Evolutionary conservation across 2,888 invertebrate species (phyloP).

Genomic region (Drosophila koepferae): DNA sequence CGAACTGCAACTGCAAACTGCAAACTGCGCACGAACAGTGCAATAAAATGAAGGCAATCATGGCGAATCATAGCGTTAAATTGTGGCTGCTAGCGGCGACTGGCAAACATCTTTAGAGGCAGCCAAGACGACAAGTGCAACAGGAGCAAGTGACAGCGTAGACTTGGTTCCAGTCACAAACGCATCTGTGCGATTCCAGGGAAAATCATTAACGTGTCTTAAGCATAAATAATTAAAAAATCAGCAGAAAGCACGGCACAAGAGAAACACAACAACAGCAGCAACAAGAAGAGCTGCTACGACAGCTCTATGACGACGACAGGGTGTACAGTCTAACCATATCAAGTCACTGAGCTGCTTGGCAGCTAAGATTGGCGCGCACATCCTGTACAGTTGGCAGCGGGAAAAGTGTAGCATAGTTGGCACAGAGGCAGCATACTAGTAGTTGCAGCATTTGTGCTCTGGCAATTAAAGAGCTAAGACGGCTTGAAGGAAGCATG

Average conservation of each 20-base stretch:
- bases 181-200: conserved; percentile 52
- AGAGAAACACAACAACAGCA: conserved; percentile 17
- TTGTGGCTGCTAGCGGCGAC: conserved; percentile 8
- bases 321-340: conserved; percentile 20
- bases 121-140: conserved; percentile 15
- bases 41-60: conserved; percentile 52
- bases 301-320: conserved; percentile 30
- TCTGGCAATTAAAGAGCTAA: conserved; percentile 47
- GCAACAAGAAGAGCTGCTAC: conserved; percentile 15
- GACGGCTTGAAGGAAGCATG: conserved; percentile 55
- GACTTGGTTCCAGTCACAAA: neutral
- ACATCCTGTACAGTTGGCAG: conserved; percentile 58
- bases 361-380: conserved; percentile 25
- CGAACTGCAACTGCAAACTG: too few species aligned
- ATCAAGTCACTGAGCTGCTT: conserved; percentile 5
- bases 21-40: conserved; percentile 10
- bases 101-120: conserved; percentile 3
- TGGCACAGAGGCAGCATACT: neutral
- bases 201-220: conserved; percentile 80
- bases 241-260: conserved; percentile 47
- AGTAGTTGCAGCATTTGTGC: conserved; percentile 1
- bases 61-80: conserved; percentile 30
- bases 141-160: conserved; percentile 2
- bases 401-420: conserved; percentile 44
- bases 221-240: conserved; percentile 76